Evolutionary conservation across 2,888 invertebrate genomes (phyloP), one percentile per base, ranked within the genome.

Genomic region (Stictocephala bisonia): DNA sequence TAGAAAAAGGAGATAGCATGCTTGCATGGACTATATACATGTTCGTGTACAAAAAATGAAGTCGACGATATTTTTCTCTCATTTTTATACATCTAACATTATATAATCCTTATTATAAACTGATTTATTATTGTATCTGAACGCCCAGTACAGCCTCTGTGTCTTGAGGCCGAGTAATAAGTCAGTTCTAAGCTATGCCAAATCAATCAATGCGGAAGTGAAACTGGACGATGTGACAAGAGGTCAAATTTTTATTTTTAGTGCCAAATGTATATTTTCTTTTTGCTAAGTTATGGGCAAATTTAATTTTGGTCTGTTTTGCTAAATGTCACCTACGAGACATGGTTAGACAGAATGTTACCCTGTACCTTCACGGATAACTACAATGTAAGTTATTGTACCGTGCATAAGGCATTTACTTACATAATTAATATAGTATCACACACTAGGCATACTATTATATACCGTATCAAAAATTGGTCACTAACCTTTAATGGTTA

Each of bases 1-100:
- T 80, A 80, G 80, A 79, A 80, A 80, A 80, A 80, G 80, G 80
- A 80, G 80, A 80, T 78, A 78, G 79, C 79, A 78, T 79, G 79
- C 78, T 78, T 78, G 77, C 77, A 78, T 77, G 75, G 78, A 78
- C 78, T 76, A 76, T 76, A 72, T 60, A 70, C 56, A 68, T 72
- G 72, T 72, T 64, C 64, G 68, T 58, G 70, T 68, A 73, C 67
- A 68, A 73, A 73, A 72, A 72, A 73, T 70, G 73, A 73, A 70
- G 44, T 60, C 73, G 51, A 60, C 73, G 73, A 53, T 73, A 70
- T 64, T 51, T 70, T 70, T 73, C 69, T 73, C 27, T 58, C 73
- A 73, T 70, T 73, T 72, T 72, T 70, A 35, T 70, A 70, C 73
- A 70, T 70, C 27, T 51, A 73, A 73, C 70, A 73, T 68, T 26